phyloP scores from a whole-genome alignment of 2,888 invertebrate genomes.

The Conomelus anceps region DNA sequence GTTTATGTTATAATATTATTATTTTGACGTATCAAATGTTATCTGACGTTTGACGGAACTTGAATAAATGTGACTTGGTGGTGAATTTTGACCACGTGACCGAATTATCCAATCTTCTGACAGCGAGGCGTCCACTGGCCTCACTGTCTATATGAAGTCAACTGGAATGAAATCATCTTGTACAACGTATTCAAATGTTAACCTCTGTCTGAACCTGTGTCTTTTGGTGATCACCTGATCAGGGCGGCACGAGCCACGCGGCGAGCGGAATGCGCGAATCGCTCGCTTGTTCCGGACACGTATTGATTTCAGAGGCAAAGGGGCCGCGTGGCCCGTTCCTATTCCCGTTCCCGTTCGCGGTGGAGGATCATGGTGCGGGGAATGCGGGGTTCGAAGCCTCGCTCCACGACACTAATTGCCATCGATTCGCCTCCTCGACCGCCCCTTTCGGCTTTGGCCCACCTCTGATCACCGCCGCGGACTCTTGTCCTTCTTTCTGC shows the following conservation, averaged over 20 bases:
- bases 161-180: no score
- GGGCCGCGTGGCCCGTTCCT: background rate
- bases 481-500: no score
- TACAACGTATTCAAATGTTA: background rate
- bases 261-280: background rate
- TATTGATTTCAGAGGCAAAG: background rate
- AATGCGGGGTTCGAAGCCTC: background rate
- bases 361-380: no score
- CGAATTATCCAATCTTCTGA: no score
- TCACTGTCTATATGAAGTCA: no score
- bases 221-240: background rate
- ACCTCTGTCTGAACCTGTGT: background rate
- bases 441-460: background rate
- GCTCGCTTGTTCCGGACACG: background rate
- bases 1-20: no score
- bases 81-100: no score
- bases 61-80: no score
- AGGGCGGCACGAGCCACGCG: background rate
- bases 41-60: no score
- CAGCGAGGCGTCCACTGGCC: no score
- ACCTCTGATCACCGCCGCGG: background rate
- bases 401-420: background rate
- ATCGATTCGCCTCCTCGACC: background rate
- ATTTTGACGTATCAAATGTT: no score
- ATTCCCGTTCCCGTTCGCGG: no score